A percentile compares a stretch with the other conserved stretches of the same genome.
These are phyloP conservation scores for Piscicola geometra DNA, from an alignment of 2,888 invertebrate species.

Conservation along the genomic window DNA sequence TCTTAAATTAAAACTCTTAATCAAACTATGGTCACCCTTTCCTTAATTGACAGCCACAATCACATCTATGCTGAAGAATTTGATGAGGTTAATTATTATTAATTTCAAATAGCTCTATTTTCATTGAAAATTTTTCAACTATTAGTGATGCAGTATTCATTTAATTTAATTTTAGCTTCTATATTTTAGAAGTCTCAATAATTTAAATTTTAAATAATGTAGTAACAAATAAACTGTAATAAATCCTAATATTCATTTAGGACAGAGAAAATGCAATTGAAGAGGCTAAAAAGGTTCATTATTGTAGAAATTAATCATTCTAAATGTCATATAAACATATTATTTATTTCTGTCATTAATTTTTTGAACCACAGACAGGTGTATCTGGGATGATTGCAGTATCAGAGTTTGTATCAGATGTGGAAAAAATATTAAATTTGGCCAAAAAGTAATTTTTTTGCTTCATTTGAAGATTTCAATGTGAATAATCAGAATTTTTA, in stretches of 20 bases:
- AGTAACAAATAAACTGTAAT: background rate
- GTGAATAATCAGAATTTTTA: background rate
- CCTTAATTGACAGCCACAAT: background rate
- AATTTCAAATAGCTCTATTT: no score
- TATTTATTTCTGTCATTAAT: background rate
- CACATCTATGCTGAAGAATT: slow-evolving; percentile 11
- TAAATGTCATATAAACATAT: background rate
- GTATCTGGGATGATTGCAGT: slow-evolving; percentile 4
- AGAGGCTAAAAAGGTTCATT: background rate
- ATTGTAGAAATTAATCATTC: background rate
- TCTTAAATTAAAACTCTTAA: no score
- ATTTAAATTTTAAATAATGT: no score
- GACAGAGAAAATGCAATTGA: background rate
- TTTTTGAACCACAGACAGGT: background rate
- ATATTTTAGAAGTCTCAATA: no score
- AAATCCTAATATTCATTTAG: background rate
- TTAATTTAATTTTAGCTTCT: no score
- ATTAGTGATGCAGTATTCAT: no score
- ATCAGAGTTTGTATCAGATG: background rate
- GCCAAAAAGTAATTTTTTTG: background rate
- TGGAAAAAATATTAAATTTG: background rate
- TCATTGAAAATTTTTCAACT: no score
- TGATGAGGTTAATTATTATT: background rate
- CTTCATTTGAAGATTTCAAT: background rate
- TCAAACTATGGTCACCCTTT: background rate